Conservation (phyloP, 2,797 vertebrate species). For the Xenops minutus region DNA sequence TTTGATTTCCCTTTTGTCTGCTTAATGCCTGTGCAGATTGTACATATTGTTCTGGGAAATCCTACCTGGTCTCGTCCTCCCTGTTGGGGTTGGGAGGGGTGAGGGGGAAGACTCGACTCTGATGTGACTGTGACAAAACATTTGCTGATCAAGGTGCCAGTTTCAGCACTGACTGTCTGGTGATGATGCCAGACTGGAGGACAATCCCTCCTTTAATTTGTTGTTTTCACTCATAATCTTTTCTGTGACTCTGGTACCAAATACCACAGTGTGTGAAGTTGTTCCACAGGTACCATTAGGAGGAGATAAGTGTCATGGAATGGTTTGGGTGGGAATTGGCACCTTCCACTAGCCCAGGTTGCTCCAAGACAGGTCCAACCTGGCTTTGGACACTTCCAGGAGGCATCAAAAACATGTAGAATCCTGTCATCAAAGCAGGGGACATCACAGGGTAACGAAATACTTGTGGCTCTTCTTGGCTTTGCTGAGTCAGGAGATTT, state of each 20-base stretch:
- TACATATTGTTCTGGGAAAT: background rate
- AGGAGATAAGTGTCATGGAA: background rate
- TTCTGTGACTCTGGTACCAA: background rate
- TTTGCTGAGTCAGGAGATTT: background rate
- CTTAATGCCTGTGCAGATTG: background rate
- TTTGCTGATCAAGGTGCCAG: background rate
- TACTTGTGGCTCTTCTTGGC: background rate
- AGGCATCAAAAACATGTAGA: background rate
- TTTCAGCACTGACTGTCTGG: background rate
- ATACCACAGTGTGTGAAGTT: background rate
- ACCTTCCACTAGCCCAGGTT: background rate
- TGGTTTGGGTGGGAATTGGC: background rate
- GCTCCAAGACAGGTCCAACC: background rate
- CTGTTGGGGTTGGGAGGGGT: background rate
- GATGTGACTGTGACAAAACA: background rate
- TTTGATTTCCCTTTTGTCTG: conserved; percentile 39
- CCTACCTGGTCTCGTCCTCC: background rate
- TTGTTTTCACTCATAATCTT: background rate
- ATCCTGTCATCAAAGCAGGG: background rate
- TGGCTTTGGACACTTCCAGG: background rate
- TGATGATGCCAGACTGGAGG: background rate
- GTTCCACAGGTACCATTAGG: background rate
- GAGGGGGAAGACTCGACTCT: background rate
- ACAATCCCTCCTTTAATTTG: background rate
- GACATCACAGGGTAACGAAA: background rate